These are phyloP conservation scores for Lycopodina hypogea DNA, from an alignment of 37 sponge, comb jelly and placozoan species.

Conservation along the genomic window DNA sequence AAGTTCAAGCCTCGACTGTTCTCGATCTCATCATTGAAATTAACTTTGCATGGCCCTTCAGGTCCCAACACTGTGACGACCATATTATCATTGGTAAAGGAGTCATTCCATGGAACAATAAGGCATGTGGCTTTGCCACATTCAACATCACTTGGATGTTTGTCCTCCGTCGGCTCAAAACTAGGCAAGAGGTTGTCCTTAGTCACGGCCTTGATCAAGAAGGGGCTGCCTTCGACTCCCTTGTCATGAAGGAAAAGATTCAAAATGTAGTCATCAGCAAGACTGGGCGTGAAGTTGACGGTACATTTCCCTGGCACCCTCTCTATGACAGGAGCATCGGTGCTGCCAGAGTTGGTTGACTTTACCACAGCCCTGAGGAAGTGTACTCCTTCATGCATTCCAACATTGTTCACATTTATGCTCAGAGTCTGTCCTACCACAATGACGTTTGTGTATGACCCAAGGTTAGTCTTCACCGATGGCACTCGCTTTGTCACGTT, in stretches of 20 bases:
- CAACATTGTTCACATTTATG: conserved; percentile 8
- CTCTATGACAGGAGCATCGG: not conserved
- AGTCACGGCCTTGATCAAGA: conserved; percentile 33
- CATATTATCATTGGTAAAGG: not conserved
- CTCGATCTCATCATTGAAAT: not conserved
- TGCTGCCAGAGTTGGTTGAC: not conserved
- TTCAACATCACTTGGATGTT: conserved; percentile 13
- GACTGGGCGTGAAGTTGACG: conserved; percentile 4
- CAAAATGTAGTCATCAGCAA: conserved; percentile 34
- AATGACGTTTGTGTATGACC: conserved; percentile 10
- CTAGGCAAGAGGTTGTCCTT: not conserved
- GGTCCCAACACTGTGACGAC: conserved; percentile 22
- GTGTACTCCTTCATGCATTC: not conserved
- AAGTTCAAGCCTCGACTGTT: conserved; percentile 6
- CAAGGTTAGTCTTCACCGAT: not conserved
- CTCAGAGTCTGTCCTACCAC: not conserved
- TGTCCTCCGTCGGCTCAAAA: not conserved
- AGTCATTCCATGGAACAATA: conserved; percentile 6
- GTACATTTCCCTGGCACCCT: conserved; percentile 10
- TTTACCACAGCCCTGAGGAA: not conserved
- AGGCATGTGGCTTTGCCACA: conserved; percentile 31
- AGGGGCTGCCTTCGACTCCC: conserved; percentile 59
- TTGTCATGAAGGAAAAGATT: conserved; percentile 16
- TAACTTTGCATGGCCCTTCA: conserved; percentile 3
- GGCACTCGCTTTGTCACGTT: conserved; percentile 18